A percentile compares a stretch with the other conserved stretches of the same genome.
These are phyloP conservation scores for Pterocles orientalis DNA, from an alignment of 2,113 vertebrate genomes.

Conservation along the genomic window DNA sequence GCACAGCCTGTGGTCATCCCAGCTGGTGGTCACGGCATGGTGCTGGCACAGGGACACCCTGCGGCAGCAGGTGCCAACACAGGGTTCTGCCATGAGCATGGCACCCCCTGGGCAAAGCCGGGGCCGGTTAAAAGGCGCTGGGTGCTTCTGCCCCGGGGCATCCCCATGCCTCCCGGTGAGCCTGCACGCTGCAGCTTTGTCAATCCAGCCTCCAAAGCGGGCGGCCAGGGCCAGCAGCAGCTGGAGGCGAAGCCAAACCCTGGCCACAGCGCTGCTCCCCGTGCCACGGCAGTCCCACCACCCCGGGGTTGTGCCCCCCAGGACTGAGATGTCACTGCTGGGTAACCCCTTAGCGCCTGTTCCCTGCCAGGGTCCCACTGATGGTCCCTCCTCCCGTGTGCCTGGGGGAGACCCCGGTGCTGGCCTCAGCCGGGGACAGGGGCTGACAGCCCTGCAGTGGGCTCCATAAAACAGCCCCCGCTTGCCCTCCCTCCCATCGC, in stretches of 20 bases:
- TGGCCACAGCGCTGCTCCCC: not conserved
- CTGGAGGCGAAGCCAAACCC: not conserved
- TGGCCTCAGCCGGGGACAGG: not conserved
- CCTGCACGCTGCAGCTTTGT: not conserved
- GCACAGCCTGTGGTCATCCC: not conserved
- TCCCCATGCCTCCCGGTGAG: rapidly evolving
- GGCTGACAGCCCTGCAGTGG: not conserved
- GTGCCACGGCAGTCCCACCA: not conserved
- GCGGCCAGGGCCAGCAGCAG: not conserved
- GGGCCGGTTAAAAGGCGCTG: not conserved
- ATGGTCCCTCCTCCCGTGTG: rapidly evolving
- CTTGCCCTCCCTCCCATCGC: not conserved
- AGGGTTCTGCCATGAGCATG: not conserved
- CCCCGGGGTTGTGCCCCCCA: not conserved
- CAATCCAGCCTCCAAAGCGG: not conserved
- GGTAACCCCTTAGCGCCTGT: not conserved
- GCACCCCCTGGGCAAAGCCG: not conserved
- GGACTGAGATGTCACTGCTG: not conserved
- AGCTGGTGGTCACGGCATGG: not conserved
- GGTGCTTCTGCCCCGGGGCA: not conserved
- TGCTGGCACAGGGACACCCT: not conserved
- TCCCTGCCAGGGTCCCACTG: not conserved
- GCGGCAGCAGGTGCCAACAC: rapidly evolving
- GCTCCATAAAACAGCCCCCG: rapidly evolving
- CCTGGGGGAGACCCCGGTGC: rapidly evolving